phyloP scores from a whole-genome alignment of 2,888 invertebrate genomes.

The Halocaridina rubra region DNA sequence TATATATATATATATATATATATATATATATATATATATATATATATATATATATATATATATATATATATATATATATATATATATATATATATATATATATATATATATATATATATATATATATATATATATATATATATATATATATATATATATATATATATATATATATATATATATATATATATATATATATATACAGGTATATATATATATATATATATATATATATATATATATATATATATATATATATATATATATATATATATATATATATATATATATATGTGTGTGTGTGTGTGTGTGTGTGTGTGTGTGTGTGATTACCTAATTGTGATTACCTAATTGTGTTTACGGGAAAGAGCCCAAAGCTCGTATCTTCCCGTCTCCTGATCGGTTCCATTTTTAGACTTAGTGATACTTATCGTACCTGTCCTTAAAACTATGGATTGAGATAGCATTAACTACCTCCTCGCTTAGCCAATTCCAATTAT shows the following conservation, averaged over 20 bases:
- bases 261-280: not conserved
- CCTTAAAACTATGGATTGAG: no score
- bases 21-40: not conserved
- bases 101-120: not conserved
- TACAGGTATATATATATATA: not conserved
- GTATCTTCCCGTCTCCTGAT: no score
- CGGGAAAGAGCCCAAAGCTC: no score
- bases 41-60: not conserved
- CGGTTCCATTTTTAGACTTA: no score
- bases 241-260: not conserved
- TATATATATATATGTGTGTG: not conserved
- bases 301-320: not conserved
- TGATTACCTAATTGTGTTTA: not conserved
- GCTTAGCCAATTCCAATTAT: no score
- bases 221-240: not conserved
- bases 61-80: not conserved
- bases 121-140: not conserved
- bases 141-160: not conserved
- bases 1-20: not conserved
- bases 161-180: not conserved
- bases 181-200: not conserved
- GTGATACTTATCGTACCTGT: no score
- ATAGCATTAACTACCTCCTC: no score
- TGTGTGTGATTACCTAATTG: not conserved
- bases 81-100: not conserved